Base-by-base conservation (phyloP, 2,888 invertebrate species). In the Drosophila conformis region DNA sequence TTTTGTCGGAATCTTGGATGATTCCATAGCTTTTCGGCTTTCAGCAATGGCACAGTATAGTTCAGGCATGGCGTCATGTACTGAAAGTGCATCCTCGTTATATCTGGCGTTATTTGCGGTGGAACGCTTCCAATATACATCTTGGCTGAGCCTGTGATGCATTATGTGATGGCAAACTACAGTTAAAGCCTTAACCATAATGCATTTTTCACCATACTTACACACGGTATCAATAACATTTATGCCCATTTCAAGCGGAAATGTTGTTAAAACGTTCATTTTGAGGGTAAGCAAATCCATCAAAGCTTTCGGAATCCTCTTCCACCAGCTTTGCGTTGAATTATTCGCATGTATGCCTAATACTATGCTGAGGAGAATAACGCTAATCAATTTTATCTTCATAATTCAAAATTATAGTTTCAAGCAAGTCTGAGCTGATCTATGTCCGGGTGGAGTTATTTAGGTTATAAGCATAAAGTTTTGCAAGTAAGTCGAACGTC, bases 31-130 rank as follows among this genome's bases (percentile, higher is more conserved):
- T 84, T 76, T 21, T 87, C 66, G 0, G 92, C 88, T 10, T 90
- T 69, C 25, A 86, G 36, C 4, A 93, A 52, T 0, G 93, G 92
- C 18, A 90, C 90, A 60, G 87, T 87, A 56, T 86, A 87, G 57
- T 91, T 92, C 18, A 85, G 70, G 33, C 84, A 87, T 0, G 89
- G 85, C 4, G 91, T 92, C 64, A 91, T 83, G 2, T 92, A 82
- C 49, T 91, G 84, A 61, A 92, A 92, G 53, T 88, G 76, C 84
- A 93, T 91, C 66, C 88, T 87, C 0, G 59, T 67, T 21, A 93
- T 89, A 60, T 92, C 88, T 11, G 92, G 93, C 33, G 89, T 78
- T 27, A 90, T 78, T 62, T 84, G 80, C 3, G 87, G 80, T 0
- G 83, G 78, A 6, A 91, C 79, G 1, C 75, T 62, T 3, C 79